Evolutionary conservation across 1,140 invertebrate genomes (phyloP).

Genomic region (Lepeophtheirus salmonis): DNA sequence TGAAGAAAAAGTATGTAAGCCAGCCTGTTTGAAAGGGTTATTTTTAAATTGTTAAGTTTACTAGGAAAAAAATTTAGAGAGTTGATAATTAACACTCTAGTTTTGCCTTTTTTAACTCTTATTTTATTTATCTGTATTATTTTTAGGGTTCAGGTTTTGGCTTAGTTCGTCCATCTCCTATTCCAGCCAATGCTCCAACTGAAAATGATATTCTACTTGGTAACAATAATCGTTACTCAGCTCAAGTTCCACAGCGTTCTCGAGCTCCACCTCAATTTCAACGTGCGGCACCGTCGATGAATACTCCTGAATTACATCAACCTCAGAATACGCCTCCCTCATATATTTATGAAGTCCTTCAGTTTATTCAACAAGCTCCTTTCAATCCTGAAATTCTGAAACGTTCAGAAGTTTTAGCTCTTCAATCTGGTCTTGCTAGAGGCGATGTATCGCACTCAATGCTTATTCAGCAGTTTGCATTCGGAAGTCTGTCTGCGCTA

Average conservation of each 20-base stretch:
- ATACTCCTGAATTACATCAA: background rate
- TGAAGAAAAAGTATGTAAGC: no score
- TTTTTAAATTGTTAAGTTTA: no score
- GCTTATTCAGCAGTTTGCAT: background rate
- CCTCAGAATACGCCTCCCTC: background rate
- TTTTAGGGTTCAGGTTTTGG: background rate
- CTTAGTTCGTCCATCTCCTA: slow-evolving; percentile 11
- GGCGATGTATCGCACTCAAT: background rate
- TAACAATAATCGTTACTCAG: background rate
- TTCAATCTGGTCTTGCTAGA: background rate
- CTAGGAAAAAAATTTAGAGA: no score
- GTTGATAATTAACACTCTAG: no score
- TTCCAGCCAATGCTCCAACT: slow-evolving; percentile 20
- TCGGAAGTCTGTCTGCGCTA: background rate
- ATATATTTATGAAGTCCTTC: background rate
- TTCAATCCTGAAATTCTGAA: background rate
- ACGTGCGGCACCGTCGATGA: background rate
- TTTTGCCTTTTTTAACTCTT: background rate
- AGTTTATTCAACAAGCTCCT: background rate
- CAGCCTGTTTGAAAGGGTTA: no score
- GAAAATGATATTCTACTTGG: slow-evolving; percentile 21
- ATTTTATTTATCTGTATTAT: background rate
- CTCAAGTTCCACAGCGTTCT: background rate
- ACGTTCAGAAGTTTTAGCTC: background rate
- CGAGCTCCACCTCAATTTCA: background rate